Evolutionary conservation across 2,797 vertebrate genomes (phyloP).

Genomic region (Delichon dasypus): DNA sequence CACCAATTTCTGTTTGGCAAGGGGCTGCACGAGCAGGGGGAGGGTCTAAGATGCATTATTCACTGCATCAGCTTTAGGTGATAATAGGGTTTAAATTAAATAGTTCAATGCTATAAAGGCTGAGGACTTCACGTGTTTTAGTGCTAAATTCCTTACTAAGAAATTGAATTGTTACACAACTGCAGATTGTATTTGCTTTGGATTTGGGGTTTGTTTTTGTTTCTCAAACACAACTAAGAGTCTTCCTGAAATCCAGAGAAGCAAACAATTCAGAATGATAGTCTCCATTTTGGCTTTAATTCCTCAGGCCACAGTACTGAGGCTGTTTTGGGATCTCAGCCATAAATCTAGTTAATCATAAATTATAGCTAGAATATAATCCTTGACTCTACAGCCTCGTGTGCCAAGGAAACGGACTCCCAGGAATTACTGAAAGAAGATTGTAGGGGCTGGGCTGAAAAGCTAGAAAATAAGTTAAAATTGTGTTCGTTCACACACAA

Average conservation of each 20-base stretch:
- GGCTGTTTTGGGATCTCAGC: slow-evolving; percentile 47
- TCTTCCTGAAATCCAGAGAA: slow-evolving; percentile 41
- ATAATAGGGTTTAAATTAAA: slow-evolving; percentile 52
- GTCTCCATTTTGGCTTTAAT: slow-evolving; percentile 52
- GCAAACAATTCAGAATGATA: slow-evolving; percentile 47
- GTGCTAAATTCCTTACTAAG: background rate
- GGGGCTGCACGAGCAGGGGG: background rate
- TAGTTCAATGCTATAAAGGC: slow-evolving; percentile 43
- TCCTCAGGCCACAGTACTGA: slow-evolving; percentile 27
- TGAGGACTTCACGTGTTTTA: background rate
- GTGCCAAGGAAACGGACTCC: slow-evolving; percentile 46
- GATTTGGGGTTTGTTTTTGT: slow-evolving; percentile 36
- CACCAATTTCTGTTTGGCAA: background rate
- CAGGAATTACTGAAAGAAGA: slow-evolving; percentile 64
- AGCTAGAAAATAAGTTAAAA: slow-evolving; percentile 41
- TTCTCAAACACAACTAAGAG: slow-evolving; percentile 26
- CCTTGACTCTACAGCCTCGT: slow-evolving; percentile 36
- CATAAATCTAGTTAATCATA: slow-evolving; percentile 70
- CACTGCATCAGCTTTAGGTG: slow-evolving; percentile 36
- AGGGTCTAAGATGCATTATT: slow-evolving; percentile 50
- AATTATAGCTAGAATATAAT: slow-evolving; percentile 69
- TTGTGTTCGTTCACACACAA: slow-evolving; percentile 15
- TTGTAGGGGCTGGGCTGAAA: slow-evolving; percentile 18
- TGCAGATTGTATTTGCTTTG: slow-evolving; percentile 48
- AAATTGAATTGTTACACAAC: slow-evolving; percentile 56